These are phyloP conservation scores for Pseudomyrmex gracilis DNA, from an alignment of 1,140 invertebrate species.

Conservation along the genomic window DNA sequence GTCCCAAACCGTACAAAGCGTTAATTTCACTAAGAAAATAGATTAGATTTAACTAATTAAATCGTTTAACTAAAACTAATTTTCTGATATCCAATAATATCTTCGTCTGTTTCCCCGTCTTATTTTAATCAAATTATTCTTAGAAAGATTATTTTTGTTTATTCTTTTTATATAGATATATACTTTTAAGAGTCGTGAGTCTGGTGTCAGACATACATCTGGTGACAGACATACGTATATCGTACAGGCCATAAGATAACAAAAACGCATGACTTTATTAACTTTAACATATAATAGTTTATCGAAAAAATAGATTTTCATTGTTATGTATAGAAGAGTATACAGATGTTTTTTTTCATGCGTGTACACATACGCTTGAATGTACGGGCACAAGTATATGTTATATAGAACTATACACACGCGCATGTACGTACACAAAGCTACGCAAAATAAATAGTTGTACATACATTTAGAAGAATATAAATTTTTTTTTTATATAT, in stretches of 20 bases:
- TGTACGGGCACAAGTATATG: neutral
- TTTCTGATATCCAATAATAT: neutral
- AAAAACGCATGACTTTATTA: neutral
- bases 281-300: slow-evolving; percentile 7
- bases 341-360: slow-evolving; percentile 32
- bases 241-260: slow-evolving; percentile 9
- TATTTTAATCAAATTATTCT: slow-evolving; percentile 4
- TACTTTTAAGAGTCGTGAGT: no score
- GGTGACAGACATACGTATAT: neutral
- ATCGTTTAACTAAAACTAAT: neutral
- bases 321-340: slow-evolving; percentile 60
- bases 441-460: slow-evolving; percentile 68
- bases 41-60: no score
- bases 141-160: neutral
- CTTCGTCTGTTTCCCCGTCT: neutral
- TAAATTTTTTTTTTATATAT: slow-evolving; percentile 46
- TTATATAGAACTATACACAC: slow-evolving; percentile 36
- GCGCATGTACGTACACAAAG: slow-evolving; percentile 60
- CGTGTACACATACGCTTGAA: neutral
- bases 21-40: slow-evolving; percentile 86
- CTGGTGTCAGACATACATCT: no score
- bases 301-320: slow-evolving; percentile 71
- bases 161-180: neutral
- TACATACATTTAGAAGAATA: slow-evolving; percentile 64
- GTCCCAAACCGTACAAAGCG: slow-evolving; percentile 90